phyloP scores from a whole-genome alignment of 35 echinoderm and acorn worm genomes.

The Acanthaster planci region DNA sequence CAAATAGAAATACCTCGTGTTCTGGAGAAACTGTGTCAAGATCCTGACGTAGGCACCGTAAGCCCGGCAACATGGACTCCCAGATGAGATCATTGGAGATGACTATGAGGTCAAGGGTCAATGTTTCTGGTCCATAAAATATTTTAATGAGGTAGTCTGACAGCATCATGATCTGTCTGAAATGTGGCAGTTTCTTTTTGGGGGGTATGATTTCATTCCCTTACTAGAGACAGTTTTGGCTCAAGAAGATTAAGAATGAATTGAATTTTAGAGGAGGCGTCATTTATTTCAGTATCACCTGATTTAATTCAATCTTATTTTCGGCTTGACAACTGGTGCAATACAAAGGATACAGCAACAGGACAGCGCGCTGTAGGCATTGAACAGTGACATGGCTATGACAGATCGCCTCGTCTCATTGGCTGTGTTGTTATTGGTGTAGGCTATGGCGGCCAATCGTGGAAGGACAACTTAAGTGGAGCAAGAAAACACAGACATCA shows the following conservation, averaged over 20 bases:
- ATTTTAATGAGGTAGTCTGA: too few species aligned
- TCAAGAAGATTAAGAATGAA: too few species aligned
- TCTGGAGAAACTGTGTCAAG: constrained; percentile 80
- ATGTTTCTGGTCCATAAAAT: background rate
- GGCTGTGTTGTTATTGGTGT: constrained; percentile 75
- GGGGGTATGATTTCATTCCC: too few species aligned
- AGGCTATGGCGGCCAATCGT: constrained; percentile 83
- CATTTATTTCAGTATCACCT: too few species aligned
- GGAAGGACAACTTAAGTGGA: constrained; percentile 80
- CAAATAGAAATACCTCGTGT: constrained; percentile 73
- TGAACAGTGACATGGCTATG: constrained; percentile 83
- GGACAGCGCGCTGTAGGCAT: constrained; percentile 96
- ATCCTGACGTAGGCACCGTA: constrained; percentile 84
- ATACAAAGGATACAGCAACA: constrained; percentile 99
- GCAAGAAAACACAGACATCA: constrained; percentile 24
- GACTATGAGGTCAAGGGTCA: constrained; percentile 61
- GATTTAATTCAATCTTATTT: too few species aligned
- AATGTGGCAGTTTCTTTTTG: too few species aligned
- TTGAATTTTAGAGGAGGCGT: too few species aligned
- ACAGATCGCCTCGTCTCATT: constrained; percentile 68
- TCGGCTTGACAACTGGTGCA: background rate
- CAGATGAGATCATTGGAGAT: constrained; percentile 87
- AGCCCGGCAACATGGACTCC: constrained; percentile 90
- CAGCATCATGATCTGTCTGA: too few species aligned
- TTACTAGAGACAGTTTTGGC: too few species aligned